Base-by-base conservation (phyloP, 1,140 invertebrate species). In the Heliconius hewitsoni region DNA sequence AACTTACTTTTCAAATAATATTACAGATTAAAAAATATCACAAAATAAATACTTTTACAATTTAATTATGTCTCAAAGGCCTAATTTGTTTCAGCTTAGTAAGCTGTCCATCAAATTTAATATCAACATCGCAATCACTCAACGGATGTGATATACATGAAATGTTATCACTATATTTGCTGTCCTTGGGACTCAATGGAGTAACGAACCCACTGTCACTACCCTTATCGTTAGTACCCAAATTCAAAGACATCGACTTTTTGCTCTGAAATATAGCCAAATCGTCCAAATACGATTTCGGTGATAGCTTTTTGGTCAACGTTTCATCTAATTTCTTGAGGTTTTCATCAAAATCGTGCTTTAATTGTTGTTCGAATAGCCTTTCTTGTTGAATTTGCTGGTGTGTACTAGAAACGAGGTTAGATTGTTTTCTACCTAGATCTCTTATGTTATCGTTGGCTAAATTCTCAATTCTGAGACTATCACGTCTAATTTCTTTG, bases 361-460 rank as follows among this genome's bases (percentile, higher is more conserved):
- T 95, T 55, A 95, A 76, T 79, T 95, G 91, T 78, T 93, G 87
- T 37, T 94, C 94, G 77, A 94, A 94, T 0, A 93, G 46, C 37
- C 94, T 89, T 77, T 96, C 95, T 78, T 96, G 95, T 9, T 95
- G 90, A 55, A 96, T 96, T 77, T 96, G 96, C 85, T 96, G 96
- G 85, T 96, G 96, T 8, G 96, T 96, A 80, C 94, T 96, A 0
- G 96, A 95, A 73, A 97, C 96, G 80, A 96, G 96, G 0, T 95
- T 95, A 0, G 96, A 76, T 30, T 84, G 87, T 55, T 85, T 89
- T 37, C 79, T 86, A 0, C 89, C 86, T 0, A 91, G 73, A 74
- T 92, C 90, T 74, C 86, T 86, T 1, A 96, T 39, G 90, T 94
- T 87, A 91, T 96, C 79, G 90, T 83, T 84, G 1, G 89, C 95